Evolutionary conservation across 23 tunicate genomes (phyloP), one percentile per base, ranked within the genome.

Genomic region (Styela clava): DNA sequence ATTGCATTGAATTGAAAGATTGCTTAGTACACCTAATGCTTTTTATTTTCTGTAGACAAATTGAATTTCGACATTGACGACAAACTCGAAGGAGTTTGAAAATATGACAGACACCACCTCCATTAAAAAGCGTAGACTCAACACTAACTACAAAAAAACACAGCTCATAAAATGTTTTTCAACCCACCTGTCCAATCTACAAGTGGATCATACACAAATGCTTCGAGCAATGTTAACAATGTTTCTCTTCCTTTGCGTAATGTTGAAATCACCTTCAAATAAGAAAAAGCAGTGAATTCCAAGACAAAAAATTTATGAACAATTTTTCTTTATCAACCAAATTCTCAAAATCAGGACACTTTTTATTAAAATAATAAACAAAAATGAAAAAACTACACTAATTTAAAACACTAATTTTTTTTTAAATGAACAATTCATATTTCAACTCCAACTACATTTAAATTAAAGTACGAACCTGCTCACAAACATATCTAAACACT

Each of bases 131-230:
- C 34, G 3, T 3, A 71, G 29, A 3, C 5, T 26, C 34, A 3
- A 34, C 5, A 18, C 20, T 71, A 2, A n/a, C n/a, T n/a, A 20
- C 18, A 56, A 56, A 20, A 56, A 20, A 56, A 18, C 16, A 9
- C 9, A 65, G 16, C 71, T 5, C n/a, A n/a, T n/a, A n/a, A n/a
- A n/a, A n/a, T n/a, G n/a, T n/a, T n/a, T n/a, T 32, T 22, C 35
- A 71, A 19, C 77, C 2, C 19, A 91, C 97, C 99, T 74, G 99
- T 95, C 99, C 99, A 96, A 31, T 96, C 99, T 22, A 96, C 99
- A 9, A 91, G 85, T 12, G 99, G 99, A 61, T 96, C 99, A 68
- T 96, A 91, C 29, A 91, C 94, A 69, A 96, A 96, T 3, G 99
- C 99, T 79, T 96, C 99, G 2, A 96, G 79, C 85, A 96, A 34